Base-by-base conservation (phyloP, 2,888 invertebrate species). In the Malacosoma neustria region DNA sequence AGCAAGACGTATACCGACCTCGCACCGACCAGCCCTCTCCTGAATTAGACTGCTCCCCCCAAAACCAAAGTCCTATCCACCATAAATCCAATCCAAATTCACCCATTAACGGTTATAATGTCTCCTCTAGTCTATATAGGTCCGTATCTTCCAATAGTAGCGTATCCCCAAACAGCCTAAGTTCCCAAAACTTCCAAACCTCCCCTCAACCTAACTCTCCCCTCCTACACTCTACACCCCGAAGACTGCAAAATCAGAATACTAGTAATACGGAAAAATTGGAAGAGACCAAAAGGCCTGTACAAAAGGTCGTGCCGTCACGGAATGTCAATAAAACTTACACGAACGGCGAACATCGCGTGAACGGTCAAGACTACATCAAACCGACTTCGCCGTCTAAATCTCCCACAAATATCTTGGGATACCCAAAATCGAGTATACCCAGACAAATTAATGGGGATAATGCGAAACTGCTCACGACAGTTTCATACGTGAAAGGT, bases 251-350 rank as follows among this genome's bases (percentile, higher is more conserved):
- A 42, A 61, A 57, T 41, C 70, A 73, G 40, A 72, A 80, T 41
- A n/a, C n/a, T n/a, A 74, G 77, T 11, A 74, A 72, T 46, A 40
- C 61, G n/a, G 79, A 81, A 6, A 82, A 82, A 35, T 41, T 45
- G 42, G 82, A 84, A 43, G 85, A 85, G 39, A 87, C 87, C 46
- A 91, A 89, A 61, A 89, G 91, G 61, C 93, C 93, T 4, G 89
- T 93, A 13, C 93, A 93, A 65, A 94, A 93, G 75, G 93, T 93
- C 4, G 91, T 90, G 15, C 93, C 93, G 2, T 93, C 93, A n/a
- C 87, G 93, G 49, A 92, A 91, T 55, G 87, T 66, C 42, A 81
- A 73, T 45, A 79, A 82, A 56, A 72, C 79, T 43, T 88, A 89
- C 54, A 84, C 87, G 5, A 88, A 77, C 49, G 87, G 79, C 36